These are phyloP conservation scores for Indicator indicator DNA, from an alignment of 2,113 vertebrate genomes.

Conservation along the genomic window DNA sequence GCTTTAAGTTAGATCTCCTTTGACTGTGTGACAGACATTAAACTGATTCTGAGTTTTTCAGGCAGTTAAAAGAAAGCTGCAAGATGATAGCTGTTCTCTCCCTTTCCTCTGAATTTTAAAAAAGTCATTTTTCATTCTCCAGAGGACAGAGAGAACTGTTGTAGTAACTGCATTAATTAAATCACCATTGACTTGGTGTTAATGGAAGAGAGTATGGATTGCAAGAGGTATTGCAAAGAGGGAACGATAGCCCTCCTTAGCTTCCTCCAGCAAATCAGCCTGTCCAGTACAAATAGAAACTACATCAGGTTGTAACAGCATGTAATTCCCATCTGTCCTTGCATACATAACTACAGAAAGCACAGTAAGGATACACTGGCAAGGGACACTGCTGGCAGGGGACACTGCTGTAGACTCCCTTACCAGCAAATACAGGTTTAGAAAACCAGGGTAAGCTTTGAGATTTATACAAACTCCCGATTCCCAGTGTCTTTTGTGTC, in stretches of 20 bases:
- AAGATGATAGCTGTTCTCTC: neutral
- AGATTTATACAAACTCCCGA: neutral
- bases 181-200: neutral
- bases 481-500: neutral
- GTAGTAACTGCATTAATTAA: neutral
- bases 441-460: neutral
- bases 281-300: neutral
- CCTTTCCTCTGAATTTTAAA: neutral
- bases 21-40: neutral
- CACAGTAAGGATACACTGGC: neutral
- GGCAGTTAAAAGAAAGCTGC: neutral
- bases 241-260: neutral
- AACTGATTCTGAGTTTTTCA: neutral
- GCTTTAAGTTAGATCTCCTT: neutral
- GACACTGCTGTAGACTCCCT: neutral
- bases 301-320: neutral
- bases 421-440: neutral
- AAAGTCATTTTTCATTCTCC: neutral
- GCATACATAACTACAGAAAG: neutral
- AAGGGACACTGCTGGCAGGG: fast-evolving
- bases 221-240: neutral
- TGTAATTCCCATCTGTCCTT: neutral
- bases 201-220: neutral
- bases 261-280: neutral
- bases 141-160: neutral